Evolutionary conservation across 1,140 invertebrate genomes (phyloP).

Genomic region (Atta texana): DNA sequence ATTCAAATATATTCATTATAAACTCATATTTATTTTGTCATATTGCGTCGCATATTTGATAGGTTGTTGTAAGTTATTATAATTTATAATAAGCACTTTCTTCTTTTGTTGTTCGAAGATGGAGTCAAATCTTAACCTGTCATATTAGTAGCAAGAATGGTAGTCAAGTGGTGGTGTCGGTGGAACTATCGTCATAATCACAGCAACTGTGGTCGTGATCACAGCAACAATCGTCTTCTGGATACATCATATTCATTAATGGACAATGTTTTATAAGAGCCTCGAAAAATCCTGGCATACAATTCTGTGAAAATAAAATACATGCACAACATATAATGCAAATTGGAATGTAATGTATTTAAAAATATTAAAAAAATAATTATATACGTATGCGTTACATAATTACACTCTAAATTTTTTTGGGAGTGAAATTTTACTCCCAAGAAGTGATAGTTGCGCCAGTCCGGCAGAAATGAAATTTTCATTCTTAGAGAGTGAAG

Average conservation of each 20-base stretch:
- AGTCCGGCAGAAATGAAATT: too few species aligned
- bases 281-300: not conserved
- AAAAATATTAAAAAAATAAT: not conserved
- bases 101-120: not conserved
- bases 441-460: too few species aligned
- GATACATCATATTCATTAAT: not conserved
- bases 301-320: constrained; percentile 26
- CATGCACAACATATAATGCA: not conserved
- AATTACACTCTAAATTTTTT: not conserved
- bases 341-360: not conserved
- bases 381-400: not conserved
- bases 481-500: too few species aligned
- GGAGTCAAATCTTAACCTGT: too few species aligned
- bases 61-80: not conserved
- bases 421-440: too few species aligned
- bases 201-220: not conserved
- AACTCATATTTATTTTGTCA: not conserved
- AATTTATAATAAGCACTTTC: not conserved
- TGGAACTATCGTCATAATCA: too few species aligned
- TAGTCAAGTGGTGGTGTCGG: too few species aligned
- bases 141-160: too few species aligned
- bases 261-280: constrained; percentile 1
- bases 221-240: constrained; percentile 13
- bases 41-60: not conserved
- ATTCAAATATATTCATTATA: constrained; percentile 26